Percentiles rank a stretch among this genome's conserved stretches.
Conservation (phyloP, 2,888 invertebrate genomes). For the Merodon equestris region DNA sequence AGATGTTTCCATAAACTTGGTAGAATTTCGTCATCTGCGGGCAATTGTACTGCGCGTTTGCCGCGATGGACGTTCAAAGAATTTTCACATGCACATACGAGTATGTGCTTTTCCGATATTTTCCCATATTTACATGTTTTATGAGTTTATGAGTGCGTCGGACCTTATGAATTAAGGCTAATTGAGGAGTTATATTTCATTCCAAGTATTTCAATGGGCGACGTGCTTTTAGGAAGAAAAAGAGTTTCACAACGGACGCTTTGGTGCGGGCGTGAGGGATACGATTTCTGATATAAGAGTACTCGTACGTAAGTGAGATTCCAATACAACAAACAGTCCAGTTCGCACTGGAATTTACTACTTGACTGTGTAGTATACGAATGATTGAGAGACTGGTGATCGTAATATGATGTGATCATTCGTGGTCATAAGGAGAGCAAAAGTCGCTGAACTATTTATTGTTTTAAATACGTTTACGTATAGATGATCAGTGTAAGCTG, state of each 20-base stretch:
- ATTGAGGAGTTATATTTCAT: constrained; percentile 54
- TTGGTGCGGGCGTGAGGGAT: constrained; percentile 25
- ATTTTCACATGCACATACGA: constrained; percentile 10
- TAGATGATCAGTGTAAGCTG: too few relatives aligned
- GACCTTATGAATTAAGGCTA: constrained; percentile 50
- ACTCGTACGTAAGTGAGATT: not conserved
- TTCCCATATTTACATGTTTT: constrained; percentile 32
- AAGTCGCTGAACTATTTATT: constrained; percentile 4
- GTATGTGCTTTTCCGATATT: constrained; percentile 48
- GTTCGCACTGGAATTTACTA: constrained; percentile 22
- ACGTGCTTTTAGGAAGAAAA: constrained; percentile 31
- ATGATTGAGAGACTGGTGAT: constrained; percentile 18
- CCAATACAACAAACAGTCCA: constrained; percentile 17
- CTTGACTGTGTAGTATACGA: constrained; percentile 8
- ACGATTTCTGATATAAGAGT: constrained; percentile 11
- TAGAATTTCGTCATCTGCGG: constrained; percentile 7
- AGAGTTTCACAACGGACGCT: constrained; percentile 7
- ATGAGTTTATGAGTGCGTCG: constrained; percentile 4
- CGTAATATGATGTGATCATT: constrained; percentile 1
- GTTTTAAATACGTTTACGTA: too few relatives aligned
- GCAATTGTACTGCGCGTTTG: not conserved
- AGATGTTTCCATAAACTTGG: constrained; percentile 22
- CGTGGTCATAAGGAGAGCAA: constrained; percentile 6
- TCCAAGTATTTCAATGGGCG: constrained; percentile 40
- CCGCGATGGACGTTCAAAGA: constrained; percentile 5